Percentiles rank a stretch among this genome's conserved stretches.
phyloP scores from a whole-genome alignment of 2,113 vertebrate genomes.

The Ceratotherium simum region DNA sequence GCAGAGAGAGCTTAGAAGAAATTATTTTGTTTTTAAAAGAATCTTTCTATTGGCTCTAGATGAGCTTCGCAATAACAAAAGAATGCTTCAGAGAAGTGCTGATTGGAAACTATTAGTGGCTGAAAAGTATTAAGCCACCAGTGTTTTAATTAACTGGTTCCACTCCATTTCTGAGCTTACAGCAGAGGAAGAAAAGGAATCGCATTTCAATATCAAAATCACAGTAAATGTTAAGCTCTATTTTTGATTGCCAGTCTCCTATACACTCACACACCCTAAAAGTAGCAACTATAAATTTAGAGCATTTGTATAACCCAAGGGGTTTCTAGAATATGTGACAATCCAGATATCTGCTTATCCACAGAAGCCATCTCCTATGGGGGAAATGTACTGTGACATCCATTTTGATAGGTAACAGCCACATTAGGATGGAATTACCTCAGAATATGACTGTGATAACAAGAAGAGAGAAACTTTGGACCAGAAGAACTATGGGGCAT shows the following conservation, averaged over 20 bases:
- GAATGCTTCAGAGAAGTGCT: background rate
- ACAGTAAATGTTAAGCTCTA: background rate
- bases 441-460: background rate
- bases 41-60: background rate
- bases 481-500: background rate
- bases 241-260: slow-evolving; percentile 56
- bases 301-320: slow-evolving; percentile 46
- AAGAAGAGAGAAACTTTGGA: background rate
- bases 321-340: background rate
- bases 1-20: background rate
- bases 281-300: slow-evolving; percentile 32
- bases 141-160: slow-evolving; percentile 62
- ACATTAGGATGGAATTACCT: background rate
- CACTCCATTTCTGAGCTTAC: slow-evolving; percentile 52
- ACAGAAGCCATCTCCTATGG: background rate
- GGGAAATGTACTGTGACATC: slow-evolving; percentile 24
- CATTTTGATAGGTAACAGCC: slow-evolving; percentile 26
- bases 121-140: slow-evolving; percentile 9
- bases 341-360: background rate
- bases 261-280: background rate
- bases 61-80: background rate
- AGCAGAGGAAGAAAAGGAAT: background rate
- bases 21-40: background rate
- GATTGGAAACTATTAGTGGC: background rate
- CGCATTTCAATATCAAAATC: slow-evolving; percentile 58